A percentile compares a stretch with the other conserved stretches of the same genome.
Conservation (phyloP, 2,888 invertebrate genomes). For the Drosophila histrio region DNA sequence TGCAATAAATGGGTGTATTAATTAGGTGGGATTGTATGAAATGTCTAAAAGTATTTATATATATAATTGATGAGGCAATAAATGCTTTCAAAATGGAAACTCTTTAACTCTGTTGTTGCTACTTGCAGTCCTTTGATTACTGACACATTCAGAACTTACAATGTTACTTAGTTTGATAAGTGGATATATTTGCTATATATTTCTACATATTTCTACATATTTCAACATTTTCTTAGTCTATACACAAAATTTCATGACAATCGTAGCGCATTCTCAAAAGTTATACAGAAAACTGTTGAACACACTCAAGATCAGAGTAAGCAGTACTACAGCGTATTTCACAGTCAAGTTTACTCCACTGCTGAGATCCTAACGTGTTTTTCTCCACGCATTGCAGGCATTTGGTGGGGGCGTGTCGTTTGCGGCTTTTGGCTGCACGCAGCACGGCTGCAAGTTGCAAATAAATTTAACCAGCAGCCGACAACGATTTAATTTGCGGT, state of each 20-base stretch:
- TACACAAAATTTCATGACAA: too few species aligned
- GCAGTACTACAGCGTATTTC: neutral
- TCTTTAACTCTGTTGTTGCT: too few species aligned
- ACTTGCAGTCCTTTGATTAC: neutral
- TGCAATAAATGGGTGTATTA: neutral
- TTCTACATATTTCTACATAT: too few species aligned
- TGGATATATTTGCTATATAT: too few species aligned
- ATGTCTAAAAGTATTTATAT: too few species aligned
- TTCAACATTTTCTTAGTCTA: too few species aligned
- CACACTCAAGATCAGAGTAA: too few species aligned
- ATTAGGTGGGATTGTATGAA: too few species aligned
- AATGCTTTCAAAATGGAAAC: neutral
- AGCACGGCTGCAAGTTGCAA: conserved; percentile 36
- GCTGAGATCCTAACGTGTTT: neutral
- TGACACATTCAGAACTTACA: neutral
- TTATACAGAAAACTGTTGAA: too few species aligned
- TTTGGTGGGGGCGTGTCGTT: conserved; percentile 24
- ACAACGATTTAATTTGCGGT: conserved; percentile 80
- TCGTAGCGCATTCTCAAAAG: too few species aligned
- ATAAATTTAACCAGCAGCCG: conserved; percentile 61
- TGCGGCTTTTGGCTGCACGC: conserved; percentile 58
- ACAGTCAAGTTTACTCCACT: neutral
- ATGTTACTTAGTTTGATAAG: too few species aligned
- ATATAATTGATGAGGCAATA: neutral
- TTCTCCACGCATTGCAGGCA: neutral